phyloP scores from a whole-genome alignment of 2,113 vertebrate genomes.

The Pelmatolapia mariae region DNA sequence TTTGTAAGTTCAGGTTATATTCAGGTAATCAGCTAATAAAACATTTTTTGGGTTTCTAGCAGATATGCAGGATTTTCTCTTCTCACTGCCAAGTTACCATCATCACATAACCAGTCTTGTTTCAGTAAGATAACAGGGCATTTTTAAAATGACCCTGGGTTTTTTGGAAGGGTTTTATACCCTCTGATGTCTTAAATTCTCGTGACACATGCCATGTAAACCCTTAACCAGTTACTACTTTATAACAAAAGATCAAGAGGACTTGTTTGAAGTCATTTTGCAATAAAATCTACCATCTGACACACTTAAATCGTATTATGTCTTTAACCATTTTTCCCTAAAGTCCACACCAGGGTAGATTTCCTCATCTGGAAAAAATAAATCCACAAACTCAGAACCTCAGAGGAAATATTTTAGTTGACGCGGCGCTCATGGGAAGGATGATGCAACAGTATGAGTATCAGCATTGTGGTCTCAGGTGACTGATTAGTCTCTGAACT shows the following conservation, averaged over 20 bases:
- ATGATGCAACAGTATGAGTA: background rate
- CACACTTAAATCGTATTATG: background rate
- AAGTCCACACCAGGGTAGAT: constrained; percentile 3
- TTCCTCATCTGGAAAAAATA: background rate
- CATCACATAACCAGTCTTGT: background rate
- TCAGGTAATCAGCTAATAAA: background rate
- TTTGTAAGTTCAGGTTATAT: background rate
- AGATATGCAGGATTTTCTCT: background rate
- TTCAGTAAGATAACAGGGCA: background rate
- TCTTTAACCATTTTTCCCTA: background rate
- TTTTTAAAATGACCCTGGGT: background rate
- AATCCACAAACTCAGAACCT: background rate
- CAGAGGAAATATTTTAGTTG: background rate
- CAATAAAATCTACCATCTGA: background rate
- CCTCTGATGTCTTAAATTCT: background rate
- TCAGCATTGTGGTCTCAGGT: constrained; percentile 21
- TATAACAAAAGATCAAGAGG: background rate
- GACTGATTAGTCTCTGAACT: constrained; percentile 59
- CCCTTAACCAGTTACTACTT: background rate
- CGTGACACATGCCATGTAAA: background rate
- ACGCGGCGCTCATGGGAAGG: background rate
- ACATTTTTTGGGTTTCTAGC: background rate
- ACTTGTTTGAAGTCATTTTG: background rate
- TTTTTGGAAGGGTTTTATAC: background rate
- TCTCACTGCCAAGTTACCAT: background rate